A percentile compares a stretch with the other conserved stretches of the same genome.
Evolutionary conservation across 2,888 invertebrate genomes (phyloP).

Genomic region (Monopis laevigella): DNA sequence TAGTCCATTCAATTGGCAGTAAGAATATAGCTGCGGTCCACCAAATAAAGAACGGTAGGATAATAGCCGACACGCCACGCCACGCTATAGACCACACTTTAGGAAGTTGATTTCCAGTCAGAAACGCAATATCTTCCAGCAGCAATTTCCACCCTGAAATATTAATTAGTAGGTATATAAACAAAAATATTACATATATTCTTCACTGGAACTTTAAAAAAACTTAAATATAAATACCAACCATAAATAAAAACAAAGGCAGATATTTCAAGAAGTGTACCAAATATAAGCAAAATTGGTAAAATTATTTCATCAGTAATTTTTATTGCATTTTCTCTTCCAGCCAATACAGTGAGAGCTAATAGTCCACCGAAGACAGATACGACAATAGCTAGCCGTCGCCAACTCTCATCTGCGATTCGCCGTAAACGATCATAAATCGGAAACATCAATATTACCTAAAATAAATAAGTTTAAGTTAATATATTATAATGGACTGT

Average conservation of each 20-base stretch:
- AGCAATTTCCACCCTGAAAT: constrained; percentile 40
- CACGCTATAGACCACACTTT: constrained; percentile 42
- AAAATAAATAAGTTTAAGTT: too few species aligned
- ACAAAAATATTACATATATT: not conserved
- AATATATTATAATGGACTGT: too few species aligned
- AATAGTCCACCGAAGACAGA: constrained; percentile 29
- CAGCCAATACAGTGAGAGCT: constrained; percentile 28
- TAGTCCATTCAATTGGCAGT: constrained; percentile 24
- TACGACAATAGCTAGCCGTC: constrained; percentile 26
- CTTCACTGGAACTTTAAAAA: not conserved
- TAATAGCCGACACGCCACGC: constrained; percentile 32
- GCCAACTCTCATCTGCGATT: constrained; percentile 37
- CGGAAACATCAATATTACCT: constrained; percentile 42
- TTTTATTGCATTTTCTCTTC: constrained; percentile 28
- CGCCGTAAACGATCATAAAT: constrained; percentile 40
- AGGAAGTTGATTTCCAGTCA: constrained; percentile 30
- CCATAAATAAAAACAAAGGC: constrained; percentile 48
- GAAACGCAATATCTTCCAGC: constrained; percentile 43
- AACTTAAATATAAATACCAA: constrained; percentile 19
- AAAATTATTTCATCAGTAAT: constrained; percentile 36
- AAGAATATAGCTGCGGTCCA: constrained; percentile 29
- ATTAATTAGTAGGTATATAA: not conserved
- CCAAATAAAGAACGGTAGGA: constrained; percentile 32
- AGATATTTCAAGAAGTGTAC: constrained; percentile 36
- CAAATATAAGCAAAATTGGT: constrained; percentile 33